These are phyloP conservation scores for Sycophila texana DNA, from an alignment of 2,888 invertebrate species.

Conservation along the genomic window DNA sequence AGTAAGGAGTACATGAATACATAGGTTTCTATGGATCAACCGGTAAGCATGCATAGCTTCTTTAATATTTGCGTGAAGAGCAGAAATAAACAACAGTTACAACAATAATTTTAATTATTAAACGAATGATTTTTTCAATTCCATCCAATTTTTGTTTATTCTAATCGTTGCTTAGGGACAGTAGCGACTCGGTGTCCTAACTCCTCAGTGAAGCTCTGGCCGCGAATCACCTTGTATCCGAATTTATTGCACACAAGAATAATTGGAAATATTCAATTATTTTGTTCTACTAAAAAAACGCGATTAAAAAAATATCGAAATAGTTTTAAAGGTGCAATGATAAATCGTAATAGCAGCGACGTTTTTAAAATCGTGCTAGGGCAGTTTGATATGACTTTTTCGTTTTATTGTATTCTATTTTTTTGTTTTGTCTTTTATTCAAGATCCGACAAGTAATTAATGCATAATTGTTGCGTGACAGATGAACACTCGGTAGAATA, in stretches of 20 bases:
- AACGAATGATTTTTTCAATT: no score
- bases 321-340: constrained; percentile 5
- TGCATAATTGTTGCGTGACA: constrained; percentile 44
- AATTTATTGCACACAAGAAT: background rate
- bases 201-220: no score
- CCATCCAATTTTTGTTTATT: no score
- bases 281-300: no score
- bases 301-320: background rate
- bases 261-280: background rate
- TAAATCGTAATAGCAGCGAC: constrained; percentile 29
- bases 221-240: background rate
- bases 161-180: background rate
- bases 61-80: no score
- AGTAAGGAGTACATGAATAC: no score
- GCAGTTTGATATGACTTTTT: constrained; percentile 29
- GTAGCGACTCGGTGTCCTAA: no score
- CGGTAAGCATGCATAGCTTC: no score
- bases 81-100: no score
- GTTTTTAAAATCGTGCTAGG: constrained; percentile 33
- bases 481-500: constrained; percentile 42
- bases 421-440: constrained; percentile 50
- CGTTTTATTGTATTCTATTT: constrained; percentile 33
- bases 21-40: no score
- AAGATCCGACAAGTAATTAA: constrained; percentile 36
- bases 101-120: no score